These are phyloP conservation scores for Ailuropoda melanoleuca DNA, from an alignment of 2,113 vertebrate species.

Conservation along the genomic window DNA sequence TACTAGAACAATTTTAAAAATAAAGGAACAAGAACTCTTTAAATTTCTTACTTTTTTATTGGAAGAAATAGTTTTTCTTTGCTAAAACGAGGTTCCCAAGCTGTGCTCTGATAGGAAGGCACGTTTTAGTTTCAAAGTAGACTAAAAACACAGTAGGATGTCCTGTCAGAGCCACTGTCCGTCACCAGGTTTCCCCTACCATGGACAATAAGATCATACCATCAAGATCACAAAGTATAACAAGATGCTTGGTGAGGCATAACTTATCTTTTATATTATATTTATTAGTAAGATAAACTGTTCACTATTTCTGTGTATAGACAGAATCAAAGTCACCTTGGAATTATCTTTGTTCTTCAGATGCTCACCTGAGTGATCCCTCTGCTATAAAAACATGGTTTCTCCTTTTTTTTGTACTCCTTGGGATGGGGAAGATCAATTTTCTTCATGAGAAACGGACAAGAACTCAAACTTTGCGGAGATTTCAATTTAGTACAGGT, in stretches of 20 bases:
- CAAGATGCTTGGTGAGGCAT: background rate
- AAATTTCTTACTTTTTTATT: background rate
- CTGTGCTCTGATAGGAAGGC: background rate
- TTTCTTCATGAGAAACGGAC: background rate
- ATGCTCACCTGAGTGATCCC: background rate
- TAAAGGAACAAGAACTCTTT: background rate
- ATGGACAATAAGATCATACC: background rate
- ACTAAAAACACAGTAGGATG: background rate
- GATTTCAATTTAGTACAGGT: conserved; percentile 2
- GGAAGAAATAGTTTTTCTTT: background rate
- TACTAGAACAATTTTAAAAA: background rate
- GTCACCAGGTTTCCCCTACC: background rate
- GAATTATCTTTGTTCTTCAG: background rate
- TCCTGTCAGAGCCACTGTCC: background rate
- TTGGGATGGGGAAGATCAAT: background rate
- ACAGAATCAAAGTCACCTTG: background rate
- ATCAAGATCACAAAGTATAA: background rate
- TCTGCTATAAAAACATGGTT: background rate
- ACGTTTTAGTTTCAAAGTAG: background rate
- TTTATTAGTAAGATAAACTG: conserved; percentile 1
- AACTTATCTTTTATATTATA: background rate
- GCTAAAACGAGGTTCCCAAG: background rate
- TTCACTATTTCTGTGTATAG: background rate
- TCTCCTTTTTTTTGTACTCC: background rate
- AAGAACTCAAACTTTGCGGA: background rate